Evolutionary conservation across 1,140 invertebrate genomes (phyloP), one percentile per base, ranked within the genome.

Genomic region (Macrocentrus cingulum): DNA sequence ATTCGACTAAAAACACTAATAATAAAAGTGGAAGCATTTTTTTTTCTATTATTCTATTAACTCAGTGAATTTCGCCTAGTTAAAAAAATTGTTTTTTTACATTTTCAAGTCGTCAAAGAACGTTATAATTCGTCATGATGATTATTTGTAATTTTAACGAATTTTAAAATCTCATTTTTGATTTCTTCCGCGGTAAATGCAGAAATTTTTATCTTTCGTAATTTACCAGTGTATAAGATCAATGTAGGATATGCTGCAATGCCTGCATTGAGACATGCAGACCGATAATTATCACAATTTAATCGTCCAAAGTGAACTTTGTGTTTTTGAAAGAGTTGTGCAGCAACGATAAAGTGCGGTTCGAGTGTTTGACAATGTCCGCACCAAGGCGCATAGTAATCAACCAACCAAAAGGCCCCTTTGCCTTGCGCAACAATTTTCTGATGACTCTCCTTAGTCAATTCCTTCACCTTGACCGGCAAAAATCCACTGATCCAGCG

Each of bases 351-450:
- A 79, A 88, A 90, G 61, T 89, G 84, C 20, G 88, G 87, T 59
- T 85, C 85, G 70, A 91, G 86, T 37, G 81, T 74, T 63, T 86
- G 84, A 67, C 89, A 91, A 68, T 86, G 87, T 4, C 84, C 84
- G 76, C 89, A 91, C 88, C 88, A 91, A 0, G 89, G 88, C 3
- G 88, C 87, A 74, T 84, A 91, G 72, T 87, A 91, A 71, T 91
- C 87, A 9, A 91, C 76, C 9, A 91, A 59, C 85, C 87, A 90
- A 64, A 84, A 49, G 2, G 75, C 70, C 11, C 71, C 50, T 39
- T 50, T 68, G 36, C 67, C 79, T 1, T 67, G 66, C 18, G 84
- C 60, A 15, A 85, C 73, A 13, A 77, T 55, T 11, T 71, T 66
- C 22, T 76, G 71, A 39, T 82, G 80, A 6, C 65, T 66, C 1